These are phyloP conservation scores for Ophion obscuratus DNA, from an alignment of 2,888 invertebrate species.

Conservation along the genomic window DNA sequence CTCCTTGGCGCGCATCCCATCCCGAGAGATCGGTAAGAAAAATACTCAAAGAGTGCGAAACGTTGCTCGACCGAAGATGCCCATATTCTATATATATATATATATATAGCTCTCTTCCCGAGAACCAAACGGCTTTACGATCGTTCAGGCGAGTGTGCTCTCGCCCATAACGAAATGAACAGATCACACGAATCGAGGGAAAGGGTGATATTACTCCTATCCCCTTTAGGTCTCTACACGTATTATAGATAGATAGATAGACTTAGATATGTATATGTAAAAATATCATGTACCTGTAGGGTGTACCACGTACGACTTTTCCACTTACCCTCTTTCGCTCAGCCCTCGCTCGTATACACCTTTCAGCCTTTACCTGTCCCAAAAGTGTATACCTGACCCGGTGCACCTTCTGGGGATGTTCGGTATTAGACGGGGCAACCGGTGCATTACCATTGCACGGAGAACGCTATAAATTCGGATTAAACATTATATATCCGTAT, in stretches of 20 bases:
- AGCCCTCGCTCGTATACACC: not conserved
- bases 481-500: not conserved
- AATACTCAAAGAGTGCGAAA: slow-evolving; percentile 60
- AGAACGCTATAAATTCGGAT: not conserved
- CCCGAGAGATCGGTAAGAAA: slow-evolving; percentile 29
- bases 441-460: slow-evolving; percentile 9
- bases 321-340: slow-evolving; percentile 6
- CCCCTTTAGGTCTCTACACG: slow-evolving; percentile 1
- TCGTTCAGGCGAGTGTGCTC: slow-evolving; percentile 38
- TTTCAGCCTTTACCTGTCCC: not conserved
- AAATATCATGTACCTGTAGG: not conserved
- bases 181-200: slow-evolving; percentile 47
- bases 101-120: slow-evolving; percentile 1
- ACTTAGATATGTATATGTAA: not conserved
- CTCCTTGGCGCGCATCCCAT: slow-evolving; percentile 16
- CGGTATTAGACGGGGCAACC: not conserved
- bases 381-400: not conserved
- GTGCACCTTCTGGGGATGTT: not conserved
- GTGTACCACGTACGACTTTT: not conserved
- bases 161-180: slow-evolving; percentile 29
- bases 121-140: slow-evolving; percentile 54
- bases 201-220: slow-evolving; percentile 11
- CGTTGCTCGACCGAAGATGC: slow-evolving; percentile 52
- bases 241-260: not conserved
- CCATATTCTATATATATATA: slow-evolving; percentile 25